These are phyloP conservation scores for Grus americana DNA, from an alignment of 2,113 vertebrate species.

Conservation along the genomic window DNA sequence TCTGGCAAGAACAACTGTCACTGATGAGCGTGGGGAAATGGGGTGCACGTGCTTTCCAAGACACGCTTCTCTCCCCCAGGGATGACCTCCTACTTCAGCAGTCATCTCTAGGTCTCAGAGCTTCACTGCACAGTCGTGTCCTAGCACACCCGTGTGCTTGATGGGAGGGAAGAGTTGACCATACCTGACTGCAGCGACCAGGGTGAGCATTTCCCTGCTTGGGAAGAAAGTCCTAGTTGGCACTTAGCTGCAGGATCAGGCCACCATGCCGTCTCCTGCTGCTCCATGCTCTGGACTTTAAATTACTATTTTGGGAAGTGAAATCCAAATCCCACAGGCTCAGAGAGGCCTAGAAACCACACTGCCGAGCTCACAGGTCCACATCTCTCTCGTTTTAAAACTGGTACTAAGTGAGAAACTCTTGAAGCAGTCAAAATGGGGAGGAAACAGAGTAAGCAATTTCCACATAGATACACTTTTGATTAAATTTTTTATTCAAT, in stretches of 20 bases:
- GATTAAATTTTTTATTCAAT: not conserved
- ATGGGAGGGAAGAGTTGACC: too few relatives aligned
- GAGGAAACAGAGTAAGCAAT: not conserved
- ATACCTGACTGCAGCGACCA: too few relatives aligned
- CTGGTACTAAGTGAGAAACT: not conserved
- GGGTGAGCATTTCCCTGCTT: too few relatives aligned
- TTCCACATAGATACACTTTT: not conserved
- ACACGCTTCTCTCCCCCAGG: not conserved
- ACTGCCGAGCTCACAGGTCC: not conserved
- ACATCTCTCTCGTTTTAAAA: not conserved
- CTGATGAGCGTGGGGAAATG: not conserved
- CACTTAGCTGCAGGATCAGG: too few relatives aligned
- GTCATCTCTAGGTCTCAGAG: not conserved
- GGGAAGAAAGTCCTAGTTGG: too few relatives aligned
- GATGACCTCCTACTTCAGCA: not conserved
- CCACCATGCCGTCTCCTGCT: too few relatives aligned
- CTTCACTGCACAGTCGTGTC: not conserved
- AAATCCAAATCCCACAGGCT: not conserved
- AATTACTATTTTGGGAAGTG: not conserved
- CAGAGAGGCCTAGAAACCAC: not conserved
- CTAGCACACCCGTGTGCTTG: too few relatives aligned
- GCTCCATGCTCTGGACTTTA: too few relatives aligned
- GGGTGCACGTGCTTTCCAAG: not conserved
- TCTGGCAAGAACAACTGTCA: not conserved
- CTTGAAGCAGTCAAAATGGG: not conserved